A percentile compares a stretch with the other conserved stretches of the same genome.
Conservation (phyloP, 1,140 invertebrate genomes). For the Spodoptera frugiperda region DNA sequence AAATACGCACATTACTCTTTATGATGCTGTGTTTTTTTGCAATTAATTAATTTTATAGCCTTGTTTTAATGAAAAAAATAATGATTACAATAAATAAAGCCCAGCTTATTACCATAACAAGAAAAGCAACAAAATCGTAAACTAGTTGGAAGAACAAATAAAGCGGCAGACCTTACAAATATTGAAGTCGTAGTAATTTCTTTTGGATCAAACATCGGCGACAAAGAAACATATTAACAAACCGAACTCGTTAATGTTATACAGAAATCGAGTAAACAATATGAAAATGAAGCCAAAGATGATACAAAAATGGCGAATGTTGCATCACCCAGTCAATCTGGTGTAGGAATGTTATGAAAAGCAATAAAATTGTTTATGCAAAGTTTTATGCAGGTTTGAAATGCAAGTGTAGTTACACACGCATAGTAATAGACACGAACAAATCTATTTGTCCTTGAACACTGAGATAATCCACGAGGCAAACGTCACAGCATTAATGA, state of each 20-base stretch:
- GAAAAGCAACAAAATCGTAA: not conserved
- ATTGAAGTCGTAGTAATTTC: not conserved
- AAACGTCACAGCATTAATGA: not conserved
- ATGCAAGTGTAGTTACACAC: constrained; percentile 13
- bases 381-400: constrained; percentile 13
- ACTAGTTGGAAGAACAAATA: not conserved
- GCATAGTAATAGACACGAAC: constrained; percentile 13
- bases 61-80: not conserved
- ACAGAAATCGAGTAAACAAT: constrained; percentile 32
- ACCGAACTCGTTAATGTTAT: not conserved
- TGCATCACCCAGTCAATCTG: constrained; percentile 73
- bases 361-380: constrained; percentile 33
- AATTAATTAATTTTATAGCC: no score
- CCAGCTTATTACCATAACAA: constrained; percentile 2
- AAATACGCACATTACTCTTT: no score
- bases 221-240: not conserved
- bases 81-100: no score
- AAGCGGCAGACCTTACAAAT: not conserved
- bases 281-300: constrained; percentile 36
- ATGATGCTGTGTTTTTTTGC: no score
- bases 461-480: constrained; percentile 6
- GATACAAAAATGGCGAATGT: constrained; percentile 51
- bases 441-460: constrained; percentile 10
- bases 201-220: not conserved
- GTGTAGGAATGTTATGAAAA: constrained; percentile 47